Base-by-base conservation (phyloP, 1,140 invertebrate species). In the Lasioglossum baleicum region DNA sequence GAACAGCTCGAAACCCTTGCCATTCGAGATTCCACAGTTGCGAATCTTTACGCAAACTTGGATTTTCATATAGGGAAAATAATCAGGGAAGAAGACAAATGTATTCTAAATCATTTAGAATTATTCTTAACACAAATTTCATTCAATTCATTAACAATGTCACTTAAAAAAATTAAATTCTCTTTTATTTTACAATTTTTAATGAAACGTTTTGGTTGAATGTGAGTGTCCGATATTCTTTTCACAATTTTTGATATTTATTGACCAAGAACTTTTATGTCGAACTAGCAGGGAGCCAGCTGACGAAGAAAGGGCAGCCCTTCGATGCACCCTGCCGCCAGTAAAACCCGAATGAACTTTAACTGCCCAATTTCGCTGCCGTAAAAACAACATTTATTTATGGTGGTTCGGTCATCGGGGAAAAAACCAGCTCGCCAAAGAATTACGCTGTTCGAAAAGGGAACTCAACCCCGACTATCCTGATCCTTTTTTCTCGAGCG, bases 381-480 rank as follows among this genome's bases (percentile, higher is more conserved):
- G 90, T 92, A 92, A 92, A 92, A 93, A 90, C 90, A 92, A 90
- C 91, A 91, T 93, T 93, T 92, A 93, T 93, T 93, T 92, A 92
- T 91, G 91, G 87, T 88, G 81, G 85, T 89, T 90, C 82, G 89
- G 79, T 89, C 91, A 88, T 91, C 87, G 84, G 83, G 87, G 87
- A 90, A 91, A 91, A 92, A 90, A 89, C 80, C 87, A 83, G 89
- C 84, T 86, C 88, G 79, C 80, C 81, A 84, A 87, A 88, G 88
- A 90, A 91, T 92, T 92, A 91, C 89, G 85, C 83, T 75, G 81
- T 71, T 60, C 77, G 86, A 91, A 90, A 90, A 89, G 73, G 5
- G 70, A 78, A 80, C 84, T 86, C 90, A 87, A 88, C 77, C 7
- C 64, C 7, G 31, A 65, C 79, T 42, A 70, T 42, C n/a, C 61